phyloP scores from a whole-genome alignment of 2,113 vertebrate species.

The Labeo catla region DNA sequence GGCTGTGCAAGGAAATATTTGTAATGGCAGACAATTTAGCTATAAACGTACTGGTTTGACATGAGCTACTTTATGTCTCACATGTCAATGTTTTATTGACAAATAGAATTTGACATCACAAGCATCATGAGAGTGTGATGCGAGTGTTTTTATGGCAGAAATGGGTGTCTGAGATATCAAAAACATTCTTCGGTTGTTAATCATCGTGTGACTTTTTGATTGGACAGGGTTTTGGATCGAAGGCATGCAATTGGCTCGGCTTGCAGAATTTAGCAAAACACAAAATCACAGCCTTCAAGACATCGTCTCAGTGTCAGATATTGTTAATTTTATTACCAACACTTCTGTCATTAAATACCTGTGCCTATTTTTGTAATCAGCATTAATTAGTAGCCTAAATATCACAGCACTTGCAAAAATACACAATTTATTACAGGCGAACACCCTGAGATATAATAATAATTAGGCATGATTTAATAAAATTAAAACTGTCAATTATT shows the following conservation, averaged over 20 bases:
- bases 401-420: background rate
- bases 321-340: background rate
- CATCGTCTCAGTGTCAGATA: background rate
- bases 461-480: conserved; percentile 1
- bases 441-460: background rate
- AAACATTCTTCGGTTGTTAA: background rate
- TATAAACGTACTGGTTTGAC: conserved; percentile 13
- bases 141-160: background rate
- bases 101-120: background rate
- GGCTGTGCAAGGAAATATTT: background rate
- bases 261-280: background rate
- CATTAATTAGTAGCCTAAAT: background rate
- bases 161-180: background rate
- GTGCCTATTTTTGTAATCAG: background rate
- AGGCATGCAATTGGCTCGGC: background rate
- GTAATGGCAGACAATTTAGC: background rate
- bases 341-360: conserved; percentile 5
- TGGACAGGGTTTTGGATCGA: background rate
- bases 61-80: background rate
- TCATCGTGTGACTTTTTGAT: background rate
- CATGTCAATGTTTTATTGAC: background rate
- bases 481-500: background rate
- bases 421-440: background rate
- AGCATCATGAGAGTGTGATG: background rate
- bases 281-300: background rate